Base-by-base conservation (phyloP, 2,888 invertebrate species). In the Sphaerophoria rueppellii region DNA sequence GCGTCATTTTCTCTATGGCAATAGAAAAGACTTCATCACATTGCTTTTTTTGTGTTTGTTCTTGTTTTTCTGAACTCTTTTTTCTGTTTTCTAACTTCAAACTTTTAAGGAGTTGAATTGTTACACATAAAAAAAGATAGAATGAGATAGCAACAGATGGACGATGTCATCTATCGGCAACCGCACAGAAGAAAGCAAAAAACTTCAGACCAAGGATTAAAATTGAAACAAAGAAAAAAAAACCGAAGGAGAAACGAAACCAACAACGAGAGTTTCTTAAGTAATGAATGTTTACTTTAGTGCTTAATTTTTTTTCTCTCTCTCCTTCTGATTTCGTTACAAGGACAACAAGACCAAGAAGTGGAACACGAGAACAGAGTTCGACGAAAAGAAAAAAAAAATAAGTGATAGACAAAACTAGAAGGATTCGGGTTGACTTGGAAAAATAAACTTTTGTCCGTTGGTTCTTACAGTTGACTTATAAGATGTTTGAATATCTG, bases 281-380 rank as follows among this genome's bases (percentile, higher is more conserved):
- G 82, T 86, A 74, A 79, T 76, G 82, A 87, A 82, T 87, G 82
- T 86, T 87, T 87, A 86, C 87, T 81, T 87, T 87, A 87, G 75
- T 78, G 82, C 82, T 86, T 87, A 87, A 87, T 86, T 76, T 81
- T 80, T 57, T 67, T 54, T 72, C 75, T 43, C 75, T 43, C 46
- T n/a, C 12, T 43, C 43, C 9, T 40, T 43, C 14, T 61, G 43
- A 35, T 61, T 74, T 65, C 57, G 35, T 61, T 55, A 14, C 63
- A 43, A 61, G 71, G 35, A 71, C 54, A 72, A 85, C 54, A 63
- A 40, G 37, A 43, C 7, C 73, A 73, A 40, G n/a, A 52, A 52
- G 37, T 63, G 58, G 69, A 70, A 57, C 61, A 79, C 74, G 63
- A 77, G 73, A 70, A 73, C 16, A 46, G 9, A 7, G 40, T 32